Conservation (phyloP, 2,797 vertebrate genomes). For the Hydrolagus colliei region DNA sequence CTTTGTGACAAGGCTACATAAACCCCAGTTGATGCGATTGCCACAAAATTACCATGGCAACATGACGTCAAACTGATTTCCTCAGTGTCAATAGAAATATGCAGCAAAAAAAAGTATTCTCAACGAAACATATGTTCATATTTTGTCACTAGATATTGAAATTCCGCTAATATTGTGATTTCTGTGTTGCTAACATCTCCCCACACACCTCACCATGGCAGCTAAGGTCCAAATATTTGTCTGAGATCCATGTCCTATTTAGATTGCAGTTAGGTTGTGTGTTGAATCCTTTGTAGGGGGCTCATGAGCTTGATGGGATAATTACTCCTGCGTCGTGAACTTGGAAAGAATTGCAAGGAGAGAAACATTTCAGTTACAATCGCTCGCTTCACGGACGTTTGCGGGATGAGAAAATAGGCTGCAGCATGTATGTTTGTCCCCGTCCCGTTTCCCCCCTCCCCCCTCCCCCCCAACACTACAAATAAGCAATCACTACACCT, state of each 20-base stretch:
- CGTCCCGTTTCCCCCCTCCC: no score
- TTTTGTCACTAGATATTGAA: neutral
- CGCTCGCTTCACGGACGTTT: no score
- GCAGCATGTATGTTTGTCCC: no score
- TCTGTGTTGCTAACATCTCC: neutral
- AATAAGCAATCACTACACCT: no score
- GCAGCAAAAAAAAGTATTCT: slow-evolving; percentile 2
- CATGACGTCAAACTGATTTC: no score
- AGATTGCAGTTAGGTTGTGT: neutral
- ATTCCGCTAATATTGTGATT: neutral
- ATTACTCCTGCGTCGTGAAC: neutral
- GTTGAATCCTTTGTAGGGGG: neutral
- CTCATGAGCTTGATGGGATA: neutral
- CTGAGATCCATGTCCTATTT: neutral
- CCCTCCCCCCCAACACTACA: no score
- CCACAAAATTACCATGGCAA: no score
- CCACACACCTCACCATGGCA: neutral
- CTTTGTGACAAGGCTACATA: no score
- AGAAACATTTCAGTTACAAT: neutral
- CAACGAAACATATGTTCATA: neutral
- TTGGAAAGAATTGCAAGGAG: neutral
- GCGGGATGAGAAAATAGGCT: no score
- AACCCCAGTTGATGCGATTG: no score
- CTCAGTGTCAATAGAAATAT: neutral
- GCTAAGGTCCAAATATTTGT: neutral